Evolutionary conservation across 30 jellyfish, hydroid and myxozoan species (phyloP), one percentile per base, ranked within the genome.

Genomic region (Aurelia aurita): DNA sequence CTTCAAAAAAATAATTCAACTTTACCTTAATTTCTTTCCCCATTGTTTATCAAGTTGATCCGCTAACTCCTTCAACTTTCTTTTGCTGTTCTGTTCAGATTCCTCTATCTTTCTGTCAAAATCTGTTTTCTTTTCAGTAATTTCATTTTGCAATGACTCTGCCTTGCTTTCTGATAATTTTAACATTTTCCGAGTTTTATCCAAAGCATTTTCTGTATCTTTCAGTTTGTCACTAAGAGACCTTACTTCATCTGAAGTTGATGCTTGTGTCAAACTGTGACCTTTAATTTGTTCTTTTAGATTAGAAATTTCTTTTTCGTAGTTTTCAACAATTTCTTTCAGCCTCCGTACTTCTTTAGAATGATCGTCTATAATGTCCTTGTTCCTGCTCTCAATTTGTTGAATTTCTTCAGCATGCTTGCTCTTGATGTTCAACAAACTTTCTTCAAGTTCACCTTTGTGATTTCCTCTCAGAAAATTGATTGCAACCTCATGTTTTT

Each of bases 11-110:
- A 15, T 26, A 11, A 35, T 25, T 7, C 12, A 39, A 10, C 7
- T 47, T 31, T 71, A 87, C 96, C 79, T 87, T 39, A 79, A 44
- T 65, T 69, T 87, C 74, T 77, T 25, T 20, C 70, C 85, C 96
- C 96, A 87, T n/a, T 71, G 82, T 47, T 76, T 69, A 44, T 87
- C 86, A n/a, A 87, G 84, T 8, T 87, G 69, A 29, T 84, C 46
- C 27, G 64, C 79, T 54, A 75, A 44, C 2, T 78, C 91, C 39
- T 68, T 69, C 32, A 87, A 54, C 23, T 47, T 78, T 8, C 39
- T 26, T 72, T 87, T 47, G 8, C 45, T 28, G 2, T 79, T 64
- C 65, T 44, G 70, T 4, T 72, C 87, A 8, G 80, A 55, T 25
- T 70, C 72, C 47, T 68, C 86, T 3, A 53, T 39, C 66, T 54